Evolutionary conservation across 1,140 invertebrate genomes (phyloP).

Genomic region (Drosophila busckii): DNA sequence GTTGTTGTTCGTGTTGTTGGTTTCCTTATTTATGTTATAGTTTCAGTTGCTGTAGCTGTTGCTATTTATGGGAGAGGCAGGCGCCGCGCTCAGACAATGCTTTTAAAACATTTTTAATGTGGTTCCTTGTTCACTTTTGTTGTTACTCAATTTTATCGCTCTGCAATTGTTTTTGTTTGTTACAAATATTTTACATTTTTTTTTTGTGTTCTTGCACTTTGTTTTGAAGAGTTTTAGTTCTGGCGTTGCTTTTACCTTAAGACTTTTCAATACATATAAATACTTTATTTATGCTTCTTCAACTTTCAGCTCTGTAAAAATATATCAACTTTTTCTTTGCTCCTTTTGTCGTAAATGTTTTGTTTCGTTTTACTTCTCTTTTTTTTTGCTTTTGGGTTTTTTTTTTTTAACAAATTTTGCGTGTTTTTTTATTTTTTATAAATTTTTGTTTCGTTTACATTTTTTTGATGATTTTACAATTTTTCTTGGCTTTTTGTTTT

Average conservation of each 20-base stretch:
- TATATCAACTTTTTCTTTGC: slow-evolving; percentile 60
- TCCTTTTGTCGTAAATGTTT: slow-evolving; percentile 43
- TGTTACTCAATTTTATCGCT: slow-evolving; percentile 41
- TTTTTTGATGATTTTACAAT: slow-evolving; percentile 42
- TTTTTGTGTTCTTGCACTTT: slow-evolving; percentile 40
- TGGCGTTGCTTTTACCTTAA: slow-evolving; percentile 9
- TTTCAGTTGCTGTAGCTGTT: slow-evolving; percentile 23
- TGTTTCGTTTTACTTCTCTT: slow-evolving; percentile 28
- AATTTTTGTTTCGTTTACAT: slow-evolving; percentile 52
- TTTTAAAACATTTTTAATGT: slow-evolving; percentile 57
- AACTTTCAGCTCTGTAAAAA: slow-evolving; percentile 61
- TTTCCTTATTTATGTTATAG: slow-evolving; percentile 4
- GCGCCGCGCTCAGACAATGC: slow-evolving; percentile 57
- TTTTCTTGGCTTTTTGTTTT: slow-evolving; percentile 18
- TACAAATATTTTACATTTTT: slow-evolving; percentile 63
- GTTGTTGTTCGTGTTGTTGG: slow-evolving; percentile 33
- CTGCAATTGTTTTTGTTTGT: slow-evolving; percentile 33
- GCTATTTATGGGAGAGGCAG: slow-evolving; percentile 43
- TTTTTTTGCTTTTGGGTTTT: slow-evolving; percentile 44
- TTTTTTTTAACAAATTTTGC: slow-evolving; percentile 61
- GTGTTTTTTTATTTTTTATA: slow-evolving; percentile 45
- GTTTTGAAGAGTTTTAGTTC: too few relatives aligned
- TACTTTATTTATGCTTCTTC: slow-evolving; percentile 49
- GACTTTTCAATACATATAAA: slow-evolving; percentile 68
- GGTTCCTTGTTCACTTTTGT: slow-evolving; percentile 59